Percentiles rank a stretch among this genome's conserved stretches.
Conservation (phyloP, 2,113 vertebrate species). For the Tringa solitaria region DNA sequence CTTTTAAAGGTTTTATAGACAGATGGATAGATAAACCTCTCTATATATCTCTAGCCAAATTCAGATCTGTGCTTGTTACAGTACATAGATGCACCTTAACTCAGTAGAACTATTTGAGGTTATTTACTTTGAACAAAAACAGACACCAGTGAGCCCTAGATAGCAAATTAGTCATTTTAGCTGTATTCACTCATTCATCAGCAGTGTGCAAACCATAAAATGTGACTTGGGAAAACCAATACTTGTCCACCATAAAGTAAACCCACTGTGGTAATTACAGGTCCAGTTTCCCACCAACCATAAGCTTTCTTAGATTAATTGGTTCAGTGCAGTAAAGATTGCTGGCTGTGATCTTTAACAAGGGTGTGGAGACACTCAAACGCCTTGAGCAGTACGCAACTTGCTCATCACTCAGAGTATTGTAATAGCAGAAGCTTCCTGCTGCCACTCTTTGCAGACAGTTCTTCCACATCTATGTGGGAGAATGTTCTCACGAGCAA, state of each 20-base stretch:
- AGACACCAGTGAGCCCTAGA: background rate
- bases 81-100: background rate
- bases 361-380: background rate
- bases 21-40: background rate
- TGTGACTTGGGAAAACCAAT: background rate
- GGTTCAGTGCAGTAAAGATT: background rate
- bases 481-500: background rate
- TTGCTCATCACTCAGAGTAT: background rate
- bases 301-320: background rate
- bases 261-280: background rate
- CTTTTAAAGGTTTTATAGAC: background rate
- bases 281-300: background rate
- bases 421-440: background rate
- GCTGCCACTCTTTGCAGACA: background rate
- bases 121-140: background rate
- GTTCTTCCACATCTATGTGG: background rate
- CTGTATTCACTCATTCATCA: background rate
- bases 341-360: slow-evolving; percentile 21
- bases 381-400: background rate
- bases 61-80: background rate
- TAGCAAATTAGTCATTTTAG: background rate
- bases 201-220: background rate
- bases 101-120: background rate
- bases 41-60: background rate
- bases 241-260: background rate